Evolutionary conservation across 2,888 invertebrate species (phyloP).

Genomic region (Polia nebulosa): DNA sequence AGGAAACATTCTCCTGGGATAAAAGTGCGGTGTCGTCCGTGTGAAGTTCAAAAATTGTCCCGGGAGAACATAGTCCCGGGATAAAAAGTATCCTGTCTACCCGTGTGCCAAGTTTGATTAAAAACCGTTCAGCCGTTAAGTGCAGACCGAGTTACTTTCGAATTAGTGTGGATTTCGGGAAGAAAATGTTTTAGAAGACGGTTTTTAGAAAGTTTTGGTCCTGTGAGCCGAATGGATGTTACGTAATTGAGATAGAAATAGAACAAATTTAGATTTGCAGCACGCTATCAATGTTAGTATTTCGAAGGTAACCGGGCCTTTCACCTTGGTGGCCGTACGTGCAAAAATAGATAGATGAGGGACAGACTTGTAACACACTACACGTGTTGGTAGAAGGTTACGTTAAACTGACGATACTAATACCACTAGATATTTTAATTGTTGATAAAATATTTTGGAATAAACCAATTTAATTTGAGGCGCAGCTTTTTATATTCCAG

Average conservation of each 20-base stretch:
- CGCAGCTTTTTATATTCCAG: background rate
- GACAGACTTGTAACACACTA: slow-evolving; percentile 32
- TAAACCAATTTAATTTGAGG: background rate
- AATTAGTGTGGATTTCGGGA: too few relatives aligned
- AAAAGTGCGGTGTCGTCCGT: too few relatives aligned
- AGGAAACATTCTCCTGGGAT: too few relatives aligned
- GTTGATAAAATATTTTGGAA: background rate
- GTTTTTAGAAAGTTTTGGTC: background rate
- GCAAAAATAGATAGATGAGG: slow-evolving; percentile 45
- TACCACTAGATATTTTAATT: background rate
- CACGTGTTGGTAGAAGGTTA: slow-evolving; percentile 36
- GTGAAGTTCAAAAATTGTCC: too few relatives aligned
- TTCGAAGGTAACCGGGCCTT: slow-evolving; percentile 39
- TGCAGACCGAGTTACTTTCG: too few relatives aligned
- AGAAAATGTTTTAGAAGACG: background rate
- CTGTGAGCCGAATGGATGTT: slow-evolving; percentile 9
- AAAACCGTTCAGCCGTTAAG: too few relatives aligned
- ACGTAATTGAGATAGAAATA: slow-evolving; percentile 18
- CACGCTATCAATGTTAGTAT: slow-evolving; percentile 43
- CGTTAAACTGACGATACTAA: slow-evolving; percentile 7
- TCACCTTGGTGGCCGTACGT: slow-evolving; percentile 56
- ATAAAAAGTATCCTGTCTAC: too few relatives aligned
- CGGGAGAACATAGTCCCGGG: too few relatives aligned
- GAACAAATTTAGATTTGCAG: slow-evolving; percentile 46
- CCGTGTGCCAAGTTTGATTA: too few relatives aligned